Conservation (phyloP, 2,888 invertebrate species). For the Microdon myrmicae region DNA sequence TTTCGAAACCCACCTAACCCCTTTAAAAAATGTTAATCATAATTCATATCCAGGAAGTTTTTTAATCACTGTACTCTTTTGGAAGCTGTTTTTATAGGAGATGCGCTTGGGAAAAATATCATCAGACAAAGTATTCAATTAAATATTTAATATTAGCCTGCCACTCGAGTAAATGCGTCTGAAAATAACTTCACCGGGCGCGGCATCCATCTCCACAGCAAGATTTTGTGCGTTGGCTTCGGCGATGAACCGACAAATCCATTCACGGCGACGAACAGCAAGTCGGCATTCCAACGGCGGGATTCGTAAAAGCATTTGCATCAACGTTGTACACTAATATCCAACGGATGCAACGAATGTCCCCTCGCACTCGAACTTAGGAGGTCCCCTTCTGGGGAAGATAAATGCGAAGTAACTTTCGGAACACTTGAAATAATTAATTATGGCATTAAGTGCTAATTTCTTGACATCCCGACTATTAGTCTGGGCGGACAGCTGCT, state of each 20-base stretch:
- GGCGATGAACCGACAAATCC: constrained; percentile 47
- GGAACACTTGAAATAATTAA: constrained; percentile 53
- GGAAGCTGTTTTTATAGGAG: constrained; percentile 14
- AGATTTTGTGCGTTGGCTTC: constrained; percentile 17
- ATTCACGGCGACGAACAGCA: constrained; percentile 20
- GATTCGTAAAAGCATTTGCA: constrained; percentile 16
- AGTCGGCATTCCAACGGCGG: constrained; percentile 13
- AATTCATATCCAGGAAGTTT: background rate
- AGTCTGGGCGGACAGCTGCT: constrained; percentile 52
- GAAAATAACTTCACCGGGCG: constrained; percentile 33
- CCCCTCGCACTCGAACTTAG: constrained; percentile 18
- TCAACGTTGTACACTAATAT: constrained; percentile 1
- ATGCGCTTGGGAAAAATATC: constrained; percentile 26
- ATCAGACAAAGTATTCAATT: constrained; percentile 50
- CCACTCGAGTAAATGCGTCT: constrained; percentile 7
- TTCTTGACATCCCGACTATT: constrained; percentile 52
- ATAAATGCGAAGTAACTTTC: constrained; percentile 50
- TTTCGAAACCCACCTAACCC: no score
- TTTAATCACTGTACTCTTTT: constrained; percentile 19
- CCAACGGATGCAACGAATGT: constrained; percentile 5
- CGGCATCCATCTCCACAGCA: constrained; percentile 12
- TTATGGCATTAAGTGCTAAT: constrained; percentile 53
- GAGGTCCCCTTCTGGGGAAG: constrained; percentile 31
- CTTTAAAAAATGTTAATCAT: background rate
- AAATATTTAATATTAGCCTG: constrained; percentile 36